Conservation (phyloP, 2,797 vertebrate genomes). For the Liasis olivaceus region DNA sequence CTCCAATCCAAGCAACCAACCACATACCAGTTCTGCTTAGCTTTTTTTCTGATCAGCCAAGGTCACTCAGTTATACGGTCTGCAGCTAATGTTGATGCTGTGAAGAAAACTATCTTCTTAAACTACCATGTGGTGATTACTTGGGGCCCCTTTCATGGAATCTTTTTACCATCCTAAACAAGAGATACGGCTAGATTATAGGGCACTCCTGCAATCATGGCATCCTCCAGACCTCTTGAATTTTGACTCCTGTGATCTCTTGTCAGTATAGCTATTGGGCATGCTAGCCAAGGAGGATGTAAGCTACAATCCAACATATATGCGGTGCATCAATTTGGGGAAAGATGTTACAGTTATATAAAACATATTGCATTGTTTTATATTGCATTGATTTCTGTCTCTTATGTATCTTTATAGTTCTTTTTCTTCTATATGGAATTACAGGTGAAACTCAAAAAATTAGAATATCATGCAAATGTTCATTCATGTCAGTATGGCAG, state of each 20-base stretch:
- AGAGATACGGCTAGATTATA: neutral
- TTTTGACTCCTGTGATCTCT: neutral
- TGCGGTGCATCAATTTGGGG: neutral
- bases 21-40: no score
- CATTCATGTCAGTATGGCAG: no score
- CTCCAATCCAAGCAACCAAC: no score
- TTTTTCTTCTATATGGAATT: slow-evolving; percentile 4
- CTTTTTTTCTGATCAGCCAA: no score
- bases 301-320: neutral
- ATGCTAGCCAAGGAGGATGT: neutral
- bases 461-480: no score
- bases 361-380: neutral
- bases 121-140: neutral
- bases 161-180: neutral
- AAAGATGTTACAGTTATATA: neutral
- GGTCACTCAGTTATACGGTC: no score
- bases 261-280: neutral
- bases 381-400: neutral
- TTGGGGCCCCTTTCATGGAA: neutral
- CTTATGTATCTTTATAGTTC: neutral
- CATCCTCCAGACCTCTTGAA: neutral
- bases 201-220: neutral
- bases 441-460: neutral
- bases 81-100: no score
- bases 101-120: neutral